Conservation (phyloP, 2,888 invertebrate species). For the Erebia palarica region DNA sequence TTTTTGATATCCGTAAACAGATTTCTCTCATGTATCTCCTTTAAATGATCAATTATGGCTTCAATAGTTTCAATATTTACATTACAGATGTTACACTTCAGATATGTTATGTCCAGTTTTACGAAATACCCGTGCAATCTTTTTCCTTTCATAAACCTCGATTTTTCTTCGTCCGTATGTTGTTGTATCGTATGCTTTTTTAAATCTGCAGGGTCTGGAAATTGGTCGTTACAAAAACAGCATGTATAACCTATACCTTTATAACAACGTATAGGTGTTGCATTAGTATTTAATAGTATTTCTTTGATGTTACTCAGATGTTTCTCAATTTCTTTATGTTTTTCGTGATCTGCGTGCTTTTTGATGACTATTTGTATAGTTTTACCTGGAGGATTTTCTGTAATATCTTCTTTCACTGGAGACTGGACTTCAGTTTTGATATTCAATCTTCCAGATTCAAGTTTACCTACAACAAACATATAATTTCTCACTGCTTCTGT, state of each 20-base stretch:
- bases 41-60: constrained; percentile 43
- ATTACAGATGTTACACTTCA: constrained; percentile 45
- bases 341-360: constrained; percentile 12
- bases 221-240: constrained; percentile 59
- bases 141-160: constrained; percentile 56
- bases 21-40: constrained; percentile 40
- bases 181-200: constrained; percentile 55
- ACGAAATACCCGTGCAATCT: constrained; percentile 46
- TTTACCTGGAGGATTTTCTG: constrained; percentile 26
- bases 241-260: constrained; percentile 60
- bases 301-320: constrained; percentile 58
- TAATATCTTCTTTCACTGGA: constrained; percentile 20
- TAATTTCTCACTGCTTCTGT: constrained; percentile 27
- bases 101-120: constrained; percentile 49
- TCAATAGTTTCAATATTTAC: constrained; percentile 38
- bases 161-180: constrained; percentile 51
- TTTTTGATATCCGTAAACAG: constrained; percentile 45
- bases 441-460: constrained; percentile 19
- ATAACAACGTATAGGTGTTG: constrained; percentile 62
- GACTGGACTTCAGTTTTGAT: constrained; percentile 27
- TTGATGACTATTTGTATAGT: constrained; percentile 23
- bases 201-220: constrained; percentile 51
- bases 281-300: constrained; percentile 60
- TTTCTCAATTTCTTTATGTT: constrained; percentile 44
- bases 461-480: constrained; percentile 45